These are phyloP conservation scores for Microchirus variegatus DNA, from an alignment of 2,797 vertebrate species.

Conservation along the genomic window DNA sequence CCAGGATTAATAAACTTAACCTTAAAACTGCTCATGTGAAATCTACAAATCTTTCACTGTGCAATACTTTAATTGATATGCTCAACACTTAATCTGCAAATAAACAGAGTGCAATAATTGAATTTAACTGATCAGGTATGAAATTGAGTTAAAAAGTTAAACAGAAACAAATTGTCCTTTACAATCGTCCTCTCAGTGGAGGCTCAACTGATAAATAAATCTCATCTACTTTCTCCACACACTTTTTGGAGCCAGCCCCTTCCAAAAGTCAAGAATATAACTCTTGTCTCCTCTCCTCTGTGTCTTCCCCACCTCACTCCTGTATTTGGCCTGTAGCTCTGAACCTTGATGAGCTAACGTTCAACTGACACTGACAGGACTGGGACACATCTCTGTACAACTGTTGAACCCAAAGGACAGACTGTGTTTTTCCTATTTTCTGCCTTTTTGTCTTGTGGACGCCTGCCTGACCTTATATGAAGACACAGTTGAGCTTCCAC, in stretches of 20 bases:
- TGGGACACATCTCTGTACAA: conserved; percentile 29
- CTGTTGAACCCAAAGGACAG: conserved; percentile 21
- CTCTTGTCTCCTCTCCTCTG: background rate
- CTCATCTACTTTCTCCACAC: background rate
- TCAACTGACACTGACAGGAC: conserved; percentile 58
- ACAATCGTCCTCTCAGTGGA: too few species aligned
- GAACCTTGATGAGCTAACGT: conserved; percentile 26
- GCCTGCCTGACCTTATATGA: conserved; percentile 19
- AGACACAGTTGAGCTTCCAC: conserved; percentile 8
- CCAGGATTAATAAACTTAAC: too few species aligned
- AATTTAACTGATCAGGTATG: too few species aligned
- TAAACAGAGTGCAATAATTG: too few species aligned
- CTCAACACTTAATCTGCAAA: too few species aligned
- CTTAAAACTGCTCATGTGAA: too few species aligned
- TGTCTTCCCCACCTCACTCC: background rate
- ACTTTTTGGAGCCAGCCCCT: background rate
- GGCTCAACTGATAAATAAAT: too few species aligned
- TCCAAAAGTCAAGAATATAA: background rate
- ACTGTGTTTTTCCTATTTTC: conserved; percentile 12
- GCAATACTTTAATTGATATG: too few species aligned
- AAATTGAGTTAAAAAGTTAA: too few species aligned
- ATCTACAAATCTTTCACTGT: too few species aligned
- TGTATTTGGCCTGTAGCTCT: conserved; percentile 18
- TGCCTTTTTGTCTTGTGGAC: conserved; percentile 15
- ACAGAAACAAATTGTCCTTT: too few species aligned